Percentiles rank a stretch among this genome's conserved stretches.
phyloP scores from a whole-genome alignment of 2,888 invertebrate species.

The Automeris io region DNA sequence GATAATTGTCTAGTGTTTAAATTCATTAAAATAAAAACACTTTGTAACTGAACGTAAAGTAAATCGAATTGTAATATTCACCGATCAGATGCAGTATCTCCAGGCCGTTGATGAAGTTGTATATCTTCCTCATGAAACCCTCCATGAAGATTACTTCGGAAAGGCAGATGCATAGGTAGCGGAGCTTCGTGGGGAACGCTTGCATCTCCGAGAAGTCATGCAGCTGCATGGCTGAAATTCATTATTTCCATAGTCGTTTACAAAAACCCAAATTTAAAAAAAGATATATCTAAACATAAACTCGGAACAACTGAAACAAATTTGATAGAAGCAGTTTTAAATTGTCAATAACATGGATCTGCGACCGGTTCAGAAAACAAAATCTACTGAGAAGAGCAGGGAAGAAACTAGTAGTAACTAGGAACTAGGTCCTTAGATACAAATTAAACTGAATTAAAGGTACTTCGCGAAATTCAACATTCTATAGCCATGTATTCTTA shows the following conservation, averaged over 20 bases:
- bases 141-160: slow-evolving; percentile 99
- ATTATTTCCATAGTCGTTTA: background rate
- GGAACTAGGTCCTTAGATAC: too few relatives aligned
- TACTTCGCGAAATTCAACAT: too few relatives aligned
- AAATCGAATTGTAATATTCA: slow-evolving; percentile 35
- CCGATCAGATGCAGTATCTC: slow-evolving; percentile 98
- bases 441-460: too few relatives aligned
- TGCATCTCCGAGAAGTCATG: slow-evolving; percentile 99
- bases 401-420: too few relatives aligned
- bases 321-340: too few relatives aligned
- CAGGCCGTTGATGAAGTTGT: slow-evolving; percentile 98
- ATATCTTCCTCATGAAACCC: slow-evolving; percentile 99
- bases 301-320: background rate
- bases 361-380: too few relatives aligned
- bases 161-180: slow-evolving; percentile 96
- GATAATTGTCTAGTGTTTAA: too few relatives aligned
- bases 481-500: too few relatives aligned
- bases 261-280: background rate
- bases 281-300: background rate
- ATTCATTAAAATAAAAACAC: too few relatives aligned
- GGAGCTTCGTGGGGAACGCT: slow-evolving; percentile 97
- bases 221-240: slow-evolving; percentile 90
- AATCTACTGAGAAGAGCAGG: too few relatives aligned
- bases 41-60: too few relatives aligned
- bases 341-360: too few relatives aligned